phyloP scores from a whole-genome alignment of 2,888 invertebrate genomes.

The Marasmarcha lunaedactyla region DNA sequence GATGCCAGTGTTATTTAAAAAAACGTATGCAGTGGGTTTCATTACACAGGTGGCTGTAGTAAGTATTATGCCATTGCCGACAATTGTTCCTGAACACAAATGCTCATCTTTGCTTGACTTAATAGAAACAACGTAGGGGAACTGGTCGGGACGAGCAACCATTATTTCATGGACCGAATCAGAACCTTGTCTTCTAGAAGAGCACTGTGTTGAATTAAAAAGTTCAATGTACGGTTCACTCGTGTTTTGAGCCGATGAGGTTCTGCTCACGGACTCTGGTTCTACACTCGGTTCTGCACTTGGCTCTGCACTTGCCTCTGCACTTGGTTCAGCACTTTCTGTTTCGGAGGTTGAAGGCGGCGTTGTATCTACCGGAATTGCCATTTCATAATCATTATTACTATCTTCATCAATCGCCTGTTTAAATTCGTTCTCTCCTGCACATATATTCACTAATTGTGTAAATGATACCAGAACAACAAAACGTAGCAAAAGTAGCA shows the following conservation, averaged over 20 bases:
- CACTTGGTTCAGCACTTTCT: too few species aligned
- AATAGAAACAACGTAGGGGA: constrained; percentile 50
- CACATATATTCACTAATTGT: too few species aligned
- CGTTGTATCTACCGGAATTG: constrained; percentile 35
- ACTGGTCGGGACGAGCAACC: constrained; percentile 31
- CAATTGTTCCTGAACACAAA: constrained; percentile 43
- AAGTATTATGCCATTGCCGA: constrained; percentile 45
- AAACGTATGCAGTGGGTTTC: constrained; percentile 32
- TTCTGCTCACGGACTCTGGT: too few species aligned
- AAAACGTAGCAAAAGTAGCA: too few species aligned
- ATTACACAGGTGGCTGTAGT: constrained; percentile 43
- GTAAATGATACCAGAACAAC: too few species aligned
- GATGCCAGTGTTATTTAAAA: constrained; percentile 41
- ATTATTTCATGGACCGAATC: constrained; percentile 42
- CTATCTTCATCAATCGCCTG: constrained; percentile 39
- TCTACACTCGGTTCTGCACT: too few species aligned
- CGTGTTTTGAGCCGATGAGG: too few species aligned
- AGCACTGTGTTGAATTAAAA: too few species aligned
- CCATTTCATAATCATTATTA: constrained; percentile 43
- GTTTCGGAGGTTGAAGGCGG: constrained; percentile 31
- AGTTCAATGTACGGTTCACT: too few species aligned
- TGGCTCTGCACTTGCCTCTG: too few species aligned
- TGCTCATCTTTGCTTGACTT: constrained; percentile 50
- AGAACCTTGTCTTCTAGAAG: constrained; percentile 34
- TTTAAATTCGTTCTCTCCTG: too few species aligned